Conservation (phyloP, 2,797 vertebrate species). For the Lithobates sylvaticus region DNA sequence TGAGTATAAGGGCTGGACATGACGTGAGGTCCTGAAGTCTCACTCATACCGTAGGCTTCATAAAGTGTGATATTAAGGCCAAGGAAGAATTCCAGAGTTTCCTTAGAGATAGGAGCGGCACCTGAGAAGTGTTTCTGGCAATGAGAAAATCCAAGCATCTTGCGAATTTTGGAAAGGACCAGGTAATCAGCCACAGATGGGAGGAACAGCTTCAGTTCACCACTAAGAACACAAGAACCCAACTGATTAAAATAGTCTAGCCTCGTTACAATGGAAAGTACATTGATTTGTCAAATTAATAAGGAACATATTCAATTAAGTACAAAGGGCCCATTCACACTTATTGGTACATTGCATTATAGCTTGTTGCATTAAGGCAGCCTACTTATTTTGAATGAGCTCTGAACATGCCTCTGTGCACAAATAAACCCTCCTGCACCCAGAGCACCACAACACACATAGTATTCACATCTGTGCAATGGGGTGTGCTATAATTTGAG, state of each 20-base stretch:
- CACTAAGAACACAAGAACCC: conserved; percentile 61
- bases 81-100: conserved; percentile 84
- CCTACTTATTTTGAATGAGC: no score
- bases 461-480: no score
- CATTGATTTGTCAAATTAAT: no score
- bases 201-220: conserved; percentile 80
- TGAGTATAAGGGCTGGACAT: conserved; percentile 81
- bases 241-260: background rate
- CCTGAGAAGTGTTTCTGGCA: conserved; percentile 87
- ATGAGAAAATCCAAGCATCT: conserved; percentile 79
- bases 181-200: conserved; percentile 80
- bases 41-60: conserved; percentile 89
- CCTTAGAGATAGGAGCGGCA: conserved; percentile 82
- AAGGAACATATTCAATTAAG: no score
- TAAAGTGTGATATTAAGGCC: conserved; percentile 85
- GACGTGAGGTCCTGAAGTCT: conserved; percentile 88
- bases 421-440: no score
- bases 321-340: no score
- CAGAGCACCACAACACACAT: no score
- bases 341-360: no score
- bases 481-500: no score
- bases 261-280: no score
- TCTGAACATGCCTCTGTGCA: no score
- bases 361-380: no score
- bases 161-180: conserved; percentile 83